phyloP scores from a whole-genome alignment of 2,797 vertebrate genomes.

The Myotis myotis region DNA sequence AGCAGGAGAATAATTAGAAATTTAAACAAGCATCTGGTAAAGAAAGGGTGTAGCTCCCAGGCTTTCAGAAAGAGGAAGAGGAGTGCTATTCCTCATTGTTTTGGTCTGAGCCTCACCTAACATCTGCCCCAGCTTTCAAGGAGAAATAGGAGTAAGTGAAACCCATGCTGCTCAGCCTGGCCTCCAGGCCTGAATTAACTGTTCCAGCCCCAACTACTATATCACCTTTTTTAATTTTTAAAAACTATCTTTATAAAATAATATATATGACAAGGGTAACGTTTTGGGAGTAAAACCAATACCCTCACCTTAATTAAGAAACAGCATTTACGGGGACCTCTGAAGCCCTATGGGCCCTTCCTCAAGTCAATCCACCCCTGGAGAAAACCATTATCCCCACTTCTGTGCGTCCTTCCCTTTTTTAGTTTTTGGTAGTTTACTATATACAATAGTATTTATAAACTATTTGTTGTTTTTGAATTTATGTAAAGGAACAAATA shows the following conservation, averaged over 20 bases:
- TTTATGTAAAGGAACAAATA: neutral
- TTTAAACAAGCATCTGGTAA: neutral
- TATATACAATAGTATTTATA: neutral
- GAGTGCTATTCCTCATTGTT: rapidly evolving
- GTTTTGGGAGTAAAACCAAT: neutral
- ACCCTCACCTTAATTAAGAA: conserved; percentile 8
- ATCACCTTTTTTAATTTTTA: conserved; percentile 32
- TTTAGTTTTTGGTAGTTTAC: neutral
- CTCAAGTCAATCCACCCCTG: neutral
- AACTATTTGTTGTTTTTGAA: neutral
- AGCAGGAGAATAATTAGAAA: neutral
- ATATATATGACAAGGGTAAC: neutral
- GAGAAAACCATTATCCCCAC: neutral
- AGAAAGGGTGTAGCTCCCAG: neutral
- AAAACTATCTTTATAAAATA: conserved; percentile 23
- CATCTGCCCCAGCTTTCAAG: neutral
- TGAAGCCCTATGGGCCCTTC: neutral
- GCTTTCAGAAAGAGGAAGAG: neutral
- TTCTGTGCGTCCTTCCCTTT: neutral
- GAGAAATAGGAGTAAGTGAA: neutral
- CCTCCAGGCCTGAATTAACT: neutral
- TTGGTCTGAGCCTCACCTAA: neutral
- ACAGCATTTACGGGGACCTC: neutral
- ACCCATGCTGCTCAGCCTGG: neutral
- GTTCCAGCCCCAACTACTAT: neutral